A percentile compares a stretch with the other conserved stretches of the same genome.
Evolutionary conservation across 23 tunicate species (phyloP).

Genomic region (Ciona savignyi): DNA sequence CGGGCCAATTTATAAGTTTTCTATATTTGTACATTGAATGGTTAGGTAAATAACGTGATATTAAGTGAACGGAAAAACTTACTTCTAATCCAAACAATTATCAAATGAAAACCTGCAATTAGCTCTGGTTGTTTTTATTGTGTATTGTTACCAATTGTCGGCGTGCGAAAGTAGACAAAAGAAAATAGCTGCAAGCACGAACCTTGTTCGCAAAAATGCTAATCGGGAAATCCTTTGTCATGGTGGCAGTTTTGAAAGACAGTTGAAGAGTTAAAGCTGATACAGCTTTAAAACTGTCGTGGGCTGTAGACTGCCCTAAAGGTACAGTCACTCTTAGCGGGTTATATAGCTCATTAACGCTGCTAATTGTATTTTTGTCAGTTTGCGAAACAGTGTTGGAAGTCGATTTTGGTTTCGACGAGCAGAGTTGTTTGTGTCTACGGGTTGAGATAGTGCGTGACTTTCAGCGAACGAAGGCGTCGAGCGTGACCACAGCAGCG

Average conservation of each 20-base stretch:
- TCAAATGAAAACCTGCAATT: not conserved
- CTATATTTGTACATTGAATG: no score
- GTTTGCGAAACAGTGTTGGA: no score
- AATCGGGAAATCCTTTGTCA: not conserved
- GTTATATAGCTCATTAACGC: not conserved
- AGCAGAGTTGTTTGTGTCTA: no score
- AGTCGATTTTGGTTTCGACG: no score
- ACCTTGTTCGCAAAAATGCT: not conserved
- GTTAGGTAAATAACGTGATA: no score
- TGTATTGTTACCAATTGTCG: not conserved
- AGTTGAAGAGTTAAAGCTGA: not conserved
- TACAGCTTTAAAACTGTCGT: no score
- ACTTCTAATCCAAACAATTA: not conserved
- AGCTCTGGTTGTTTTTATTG: not conserved
- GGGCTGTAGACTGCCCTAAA: not conserved
- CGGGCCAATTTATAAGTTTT: no score
- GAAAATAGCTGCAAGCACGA: not conserved
- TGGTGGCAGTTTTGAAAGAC: not conserved
- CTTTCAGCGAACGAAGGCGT: no score
- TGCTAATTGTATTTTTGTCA: no score
- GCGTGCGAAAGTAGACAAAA: no score
- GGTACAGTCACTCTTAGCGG: not conserved
- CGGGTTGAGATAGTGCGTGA: no score
- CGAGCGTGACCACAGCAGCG: no score
- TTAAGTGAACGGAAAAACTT: not conserved